These are phyloP conservation scores for Propithecus perrieri DNA, from an alignment of 2,797 vertebrate species.

Conservation along the genomic window DNA sequence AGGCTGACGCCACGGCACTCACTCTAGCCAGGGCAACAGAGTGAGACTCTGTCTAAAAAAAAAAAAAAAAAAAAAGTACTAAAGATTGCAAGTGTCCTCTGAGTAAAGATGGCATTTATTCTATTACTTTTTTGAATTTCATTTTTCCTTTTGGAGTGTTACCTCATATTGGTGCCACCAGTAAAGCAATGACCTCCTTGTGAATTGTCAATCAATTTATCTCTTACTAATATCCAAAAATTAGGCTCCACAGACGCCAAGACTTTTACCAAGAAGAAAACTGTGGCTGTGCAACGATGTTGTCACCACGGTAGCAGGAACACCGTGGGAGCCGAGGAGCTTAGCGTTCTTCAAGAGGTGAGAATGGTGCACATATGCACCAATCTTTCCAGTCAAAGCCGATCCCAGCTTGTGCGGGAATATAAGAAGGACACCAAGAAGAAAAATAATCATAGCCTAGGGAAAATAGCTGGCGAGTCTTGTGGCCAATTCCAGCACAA, in stretches of 20 bases:
- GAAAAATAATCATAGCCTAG: neutral
- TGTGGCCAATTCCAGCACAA: neutral
- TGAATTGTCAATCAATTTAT: neutral
- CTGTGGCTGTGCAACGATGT: neutral
- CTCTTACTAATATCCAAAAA: neutral
- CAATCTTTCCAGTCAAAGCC: neutral
- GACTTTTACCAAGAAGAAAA: neutral
- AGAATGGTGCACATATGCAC: neutral
- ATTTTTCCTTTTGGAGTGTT: conserved; percentile 1
- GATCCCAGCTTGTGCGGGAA: neutral
- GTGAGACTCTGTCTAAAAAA: no score
- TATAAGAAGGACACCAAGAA: neutral
- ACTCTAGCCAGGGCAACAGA: no score
- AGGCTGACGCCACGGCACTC: no score
- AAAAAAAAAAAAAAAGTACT: neutral
- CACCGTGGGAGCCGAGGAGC: neutral
- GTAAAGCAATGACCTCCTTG: neutral
- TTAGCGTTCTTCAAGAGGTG: neutral
- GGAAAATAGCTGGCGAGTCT: neutral
- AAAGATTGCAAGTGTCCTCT: neutral
- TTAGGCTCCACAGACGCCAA: neutral
- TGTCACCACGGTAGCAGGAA: neutral
- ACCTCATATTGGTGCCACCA: neutral
- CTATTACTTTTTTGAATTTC: neutral
- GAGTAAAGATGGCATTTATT: neutral